Base-by-base conservation (phyloP, 2,888 invertebrate species). In the Platerodrilus igneus region DNA sequence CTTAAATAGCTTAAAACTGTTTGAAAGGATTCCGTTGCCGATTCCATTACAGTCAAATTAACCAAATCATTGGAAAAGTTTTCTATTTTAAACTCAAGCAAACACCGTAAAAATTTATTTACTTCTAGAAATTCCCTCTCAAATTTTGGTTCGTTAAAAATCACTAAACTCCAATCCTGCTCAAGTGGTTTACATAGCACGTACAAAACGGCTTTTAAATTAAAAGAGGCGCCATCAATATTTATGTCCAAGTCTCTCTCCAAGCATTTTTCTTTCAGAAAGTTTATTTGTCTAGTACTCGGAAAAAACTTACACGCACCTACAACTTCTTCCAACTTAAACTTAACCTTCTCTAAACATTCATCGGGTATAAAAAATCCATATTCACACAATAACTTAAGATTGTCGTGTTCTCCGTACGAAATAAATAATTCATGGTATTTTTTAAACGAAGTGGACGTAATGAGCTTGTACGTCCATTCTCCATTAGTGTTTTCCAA, bases 371-470 rank as follows among this genome's bases (percentile, higher is more conserved):
- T 64, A 54, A 78, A 81, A 65, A 94, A 94, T 0, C 94, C 94
- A 71, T 94, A 94, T 57, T 94, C 89, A 0, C 82, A 71, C 18
- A 87, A 77, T n/a, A 94, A 70, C 63, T 84, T 86, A 1, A 78
- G 64, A 69, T 87, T 94, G 53, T 83, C 78, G 61, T 91, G 85
- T 21, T 80, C 72, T 1, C 93, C 94, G 61, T 94, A 94, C 53
- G 84, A 87, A 53, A 94, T 93, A 63, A 88, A 93, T 36, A 91
- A 79, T 72, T 94, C 84, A 20, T 79, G 71, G 62, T 78, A 78
- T 37, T 77, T 74, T 33, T 72, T 66, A 60, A 79, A 81, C 2
- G 63, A 50, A 35, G 64, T 71, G 22, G 68, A 60, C 2, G 79
- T 76, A 41, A 57, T 63, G 19, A 83, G 72, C 57, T 74, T 68